These are phyloP conservation scores for Aphrocallistes beatrix DNA, from an alignment of 37 sponge, comb jelly and placozoan species.

Conservation along the genomic window DNA sequence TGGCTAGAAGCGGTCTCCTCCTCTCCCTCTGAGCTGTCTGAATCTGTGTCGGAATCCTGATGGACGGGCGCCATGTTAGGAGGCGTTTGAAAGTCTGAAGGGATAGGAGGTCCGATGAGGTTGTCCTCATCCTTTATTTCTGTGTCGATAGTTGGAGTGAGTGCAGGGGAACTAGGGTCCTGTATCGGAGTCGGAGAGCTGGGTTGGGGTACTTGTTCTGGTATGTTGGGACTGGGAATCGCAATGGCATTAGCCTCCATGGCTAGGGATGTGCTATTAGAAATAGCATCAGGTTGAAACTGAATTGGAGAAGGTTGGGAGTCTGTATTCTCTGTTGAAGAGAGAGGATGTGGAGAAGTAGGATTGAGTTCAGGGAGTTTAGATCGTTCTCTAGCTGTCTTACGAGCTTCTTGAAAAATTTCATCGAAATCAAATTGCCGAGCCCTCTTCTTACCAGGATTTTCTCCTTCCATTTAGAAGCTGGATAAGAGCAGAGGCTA, in stretches of 20 bases:
- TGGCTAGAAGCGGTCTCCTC: background rate
- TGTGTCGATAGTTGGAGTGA: background rate
- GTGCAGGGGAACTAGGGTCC: too few species aligned
- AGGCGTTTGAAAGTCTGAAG: background rate
- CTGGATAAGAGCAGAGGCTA: too few species aligned
- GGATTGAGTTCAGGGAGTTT: background rate
- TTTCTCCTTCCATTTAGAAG: background rate
- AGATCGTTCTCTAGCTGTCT: slow-evolving; percentile 40
- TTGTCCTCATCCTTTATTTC: background rate
- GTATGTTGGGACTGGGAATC: too few species aligned
- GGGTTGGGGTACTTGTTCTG: too few species aligned
- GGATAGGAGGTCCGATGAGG: background rate
- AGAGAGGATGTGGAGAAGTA: background rate
- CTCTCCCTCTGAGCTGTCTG: background rate
- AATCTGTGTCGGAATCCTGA: background rate
- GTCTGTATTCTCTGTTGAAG: too few species aligned
- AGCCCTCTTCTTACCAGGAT: slow-evolving; percentile 46
- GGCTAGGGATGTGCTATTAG: too few species aligned
- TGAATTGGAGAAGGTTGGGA: too few species aligned
- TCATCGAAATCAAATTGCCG: slow-evolving; percentile 75
- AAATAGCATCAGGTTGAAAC: too few species aligned
- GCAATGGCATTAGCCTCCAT: too few species aligned
- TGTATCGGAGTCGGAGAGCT: too few species aligned
- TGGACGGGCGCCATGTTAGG: background rate
- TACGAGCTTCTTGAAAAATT: slow-evolving; percentile 61